These are phyloP conservation scores for Hesperia comma DNA, from an alignment of 2,888 invertebrate genomes.

Conservation along the genomic window DNA sequence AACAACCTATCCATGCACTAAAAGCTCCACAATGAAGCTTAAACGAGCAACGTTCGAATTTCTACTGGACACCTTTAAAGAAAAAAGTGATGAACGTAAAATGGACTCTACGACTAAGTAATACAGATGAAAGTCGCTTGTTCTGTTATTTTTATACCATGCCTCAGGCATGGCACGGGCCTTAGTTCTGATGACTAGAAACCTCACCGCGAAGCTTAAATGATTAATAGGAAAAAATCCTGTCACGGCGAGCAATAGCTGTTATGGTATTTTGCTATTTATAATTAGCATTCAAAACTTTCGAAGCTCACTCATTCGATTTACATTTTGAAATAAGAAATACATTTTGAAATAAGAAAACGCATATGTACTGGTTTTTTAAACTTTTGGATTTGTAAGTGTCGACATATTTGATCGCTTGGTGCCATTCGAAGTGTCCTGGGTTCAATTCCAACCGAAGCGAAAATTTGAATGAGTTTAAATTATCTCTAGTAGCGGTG, in stretches of 20 bases:
- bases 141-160: conserved; percentile 41
- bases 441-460: too few relatives aligned
- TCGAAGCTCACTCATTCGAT: not conserved
- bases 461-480: too few relatives aligned
- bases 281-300: conserved; percentile 1
- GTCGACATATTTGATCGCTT: too few relatives aligned
- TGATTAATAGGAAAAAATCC: conserved; percentile 6
- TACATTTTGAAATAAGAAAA: too few relatives aligned
- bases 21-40: conserved; percentile 55
- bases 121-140: conserved; percentile 46
- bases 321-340: too few relatives aligned
- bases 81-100: conserved; percentile 44
- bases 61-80: conserved; percentile 45
- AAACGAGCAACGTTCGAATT: conserved; percentile 38
- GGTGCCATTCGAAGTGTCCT: too few relatives aligned
- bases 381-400: too few relatives aligned
- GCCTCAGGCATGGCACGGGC: conserved; percentile 72
- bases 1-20: too few relatives aligned
- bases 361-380: too few relatives aligned
- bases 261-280: not conserved
- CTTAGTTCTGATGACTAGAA: conserved; percentile 59
- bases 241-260: not conserved
- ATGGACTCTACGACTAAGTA: conserved; percentile 39
- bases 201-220: conserved; percentile 46
- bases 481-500: too few relatives aligned